phyloP scores from a whole-genome alignment of 2,888 invertebrate species.

The Hirtodrosophila confusa region DNA sequence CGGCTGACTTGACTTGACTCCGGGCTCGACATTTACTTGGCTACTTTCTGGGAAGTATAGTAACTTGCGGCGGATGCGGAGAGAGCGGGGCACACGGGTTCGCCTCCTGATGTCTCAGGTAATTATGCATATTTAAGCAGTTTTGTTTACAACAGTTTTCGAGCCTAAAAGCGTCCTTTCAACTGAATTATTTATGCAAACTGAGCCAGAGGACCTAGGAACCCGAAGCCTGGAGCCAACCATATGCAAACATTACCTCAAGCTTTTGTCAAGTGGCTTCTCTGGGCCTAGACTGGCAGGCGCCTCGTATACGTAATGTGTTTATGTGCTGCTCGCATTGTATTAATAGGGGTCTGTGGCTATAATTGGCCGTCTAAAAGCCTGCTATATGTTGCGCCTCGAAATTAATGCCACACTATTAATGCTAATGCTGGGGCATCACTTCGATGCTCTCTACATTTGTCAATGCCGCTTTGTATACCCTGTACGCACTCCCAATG shows the following conservation, averaged over 20 bases:
- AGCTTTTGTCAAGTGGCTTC: conserved; percentile 61
- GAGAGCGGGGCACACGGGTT: neutral
- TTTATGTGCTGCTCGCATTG: conserved; percentile 50
- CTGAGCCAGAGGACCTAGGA: conserved; percentile 23
- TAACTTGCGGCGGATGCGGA: conserved; percentile 2
- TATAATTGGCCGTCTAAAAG: conserved; percentile 55
- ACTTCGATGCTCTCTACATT: conserved; percentile 47
- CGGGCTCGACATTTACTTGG: conserved; percentile 34
- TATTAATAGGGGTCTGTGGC: conserved; percentile 53
- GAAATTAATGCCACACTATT: conserved; percentile 71
- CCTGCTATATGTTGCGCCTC: conserved; percentile 35
- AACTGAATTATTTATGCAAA: conserved; percentile 81
- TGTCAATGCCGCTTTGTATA: conserved; percentile 48
- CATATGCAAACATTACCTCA: conserved; percentile 70
- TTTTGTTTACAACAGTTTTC: conserved; percentile 79
- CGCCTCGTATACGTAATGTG: conserved; percentile 53
- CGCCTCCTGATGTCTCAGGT: conserved; percentile 68
- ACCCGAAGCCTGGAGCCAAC: neutral
- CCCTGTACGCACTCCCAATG: neutral
- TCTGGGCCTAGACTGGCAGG: conserved; percentile 4
- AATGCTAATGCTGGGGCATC: conserved; percentile 62
- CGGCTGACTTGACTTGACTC: conserved; percentile 46
- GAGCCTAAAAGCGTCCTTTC: conserved; percentile 74
- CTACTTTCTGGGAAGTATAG: conserved; percentile 23
- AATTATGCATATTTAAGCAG: conserved; percentile 83